Percentiles rank a stretch among this genome's conserved stretches.
Conservation (phyloP, 2,113 vertebrate species). For the Origma solitaria region DNA sequence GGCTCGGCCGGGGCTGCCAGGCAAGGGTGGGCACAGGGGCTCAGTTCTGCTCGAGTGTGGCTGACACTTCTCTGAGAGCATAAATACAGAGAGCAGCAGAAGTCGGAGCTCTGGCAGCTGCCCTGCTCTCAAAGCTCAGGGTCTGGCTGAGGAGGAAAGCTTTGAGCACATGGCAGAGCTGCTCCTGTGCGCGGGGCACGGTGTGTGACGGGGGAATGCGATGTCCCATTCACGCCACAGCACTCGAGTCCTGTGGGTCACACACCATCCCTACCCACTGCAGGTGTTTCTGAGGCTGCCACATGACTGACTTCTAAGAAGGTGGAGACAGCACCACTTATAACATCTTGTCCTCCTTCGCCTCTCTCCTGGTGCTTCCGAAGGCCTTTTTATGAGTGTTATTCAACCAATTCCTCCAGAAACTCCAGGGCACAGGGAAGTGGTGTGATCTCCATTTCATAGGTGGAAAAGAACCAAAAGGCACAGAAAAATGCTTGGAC, state of each 20-base stretch:
- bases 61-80: not conserved
- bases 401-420: not conserved
- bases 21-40: not conserved
- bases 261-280: accelerated
- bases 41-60: not conserved
- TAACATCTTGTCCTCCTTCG: conserved; percentile 29
- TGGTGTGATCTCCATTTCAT: not conserved
- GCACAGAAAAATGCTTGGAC: not conserved
- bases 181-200: not conserved
- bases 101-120: not conserved
- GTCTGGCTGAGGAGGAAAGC: not conserved
- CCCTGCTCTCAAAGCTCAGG: not conserved
- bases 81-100: not conserved
- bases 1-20: not conserved
- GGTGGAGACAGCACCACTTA: not conserved
- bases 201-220: not conserved
- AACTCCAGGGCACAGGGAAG: not conserved
- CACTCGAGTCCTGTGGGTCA: accelerated
- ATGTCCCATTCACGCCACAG: not conserved
- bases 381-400: not conserved
- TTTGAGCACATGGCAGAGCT: not conserved
- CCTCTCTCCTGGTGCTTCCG: not conserved
- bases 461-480: not conserved
- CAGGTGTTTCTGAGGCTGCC: not conserved
- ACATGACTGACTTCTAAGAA: not conserved